phyloP scores from a whole-genome alignment of 2,113 vertebrate genomes.

The Orientallactaga bullata region DNA sequence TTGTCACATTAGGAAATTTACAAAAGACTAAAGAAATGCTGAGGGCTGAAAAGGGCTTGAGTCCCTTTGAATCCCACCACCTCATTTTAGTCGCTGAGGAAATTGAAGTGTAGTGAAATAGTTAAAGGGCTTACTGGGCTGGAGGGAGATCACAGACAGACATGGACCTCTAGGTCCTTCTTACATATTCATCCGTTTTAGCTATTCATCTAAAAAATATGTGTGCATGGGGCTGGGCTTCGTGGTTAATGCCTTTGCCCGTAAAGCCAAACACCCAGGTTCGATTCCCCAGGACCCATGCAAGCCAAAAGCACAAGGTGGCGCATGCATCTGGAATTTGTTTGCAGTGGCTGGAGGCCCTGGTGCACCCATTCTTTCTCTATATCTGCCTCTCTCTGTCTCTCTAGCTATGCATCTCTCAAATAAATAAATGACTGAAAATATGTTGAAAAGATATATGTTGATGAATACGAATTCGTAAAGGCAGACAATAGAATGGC shows the following conservation, averaged over 20 bases:
- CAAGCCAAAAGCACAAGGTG: too few relatives aligned
- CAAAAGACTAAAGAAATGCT: slow-evolving; percentile 2
- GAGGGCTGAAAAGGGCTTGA: neutral
- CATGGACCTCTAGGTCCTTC: neutral
- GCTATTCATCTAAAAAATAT: neutral
- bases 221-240: neutral
- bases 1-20: slow-evolving; percentile 48
- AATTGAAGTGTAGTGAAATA: neutral
- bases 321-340: too few relatives aligned
- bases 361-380: too few relatives aligned
- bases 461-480: neutral
- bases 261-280: too few relatives aligned
- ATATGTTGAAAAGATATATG: too few relatives aligned
- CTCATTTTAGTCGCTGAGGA: slow-evolving; percentile 36
- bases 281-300: too few relatives aligned
- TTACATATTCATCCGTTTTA: neutral
- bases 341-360: too few relatives aligned
- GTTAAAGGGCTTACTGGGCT: neutral
- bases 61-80: neutral
- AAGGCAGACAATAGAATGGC: neutral
- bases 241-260: too few relatives aligned
- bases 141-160: neutral
- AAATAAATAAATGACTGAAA: too few relatives aligned
- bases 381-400: too few relatives aligned
- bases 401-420: too few relatives aligned